Percentiles rank a stretch among this genome's conserved stretches.
Evolutionary conservation across 2,113 vertebrate genomes (phyloP).

Genomic region (Serinus canaria): DNA sequence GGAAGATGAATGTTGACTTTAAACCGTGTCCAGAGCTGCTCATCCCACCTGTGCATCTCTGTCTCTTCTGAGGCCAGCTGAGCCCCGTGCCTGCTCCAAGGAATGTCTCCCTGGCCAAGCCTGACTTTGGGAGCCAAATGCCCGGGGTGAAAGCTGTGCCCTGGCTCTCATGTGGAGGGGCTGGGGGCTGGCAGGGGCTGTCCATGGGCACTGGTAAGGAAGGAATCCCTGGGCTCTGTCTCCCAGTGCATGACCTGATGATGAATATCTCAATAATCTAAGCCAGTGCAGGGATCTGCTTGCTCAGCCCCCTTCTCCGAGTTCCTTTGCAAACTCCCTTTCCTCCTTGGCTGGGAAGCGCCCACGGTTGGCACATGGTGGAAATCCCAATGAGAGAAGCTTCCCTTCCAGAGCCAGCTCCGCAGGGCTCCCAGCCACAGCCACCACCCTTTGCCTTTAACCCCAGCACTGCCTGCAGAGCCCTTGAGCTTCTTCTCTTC

Average conservation of each 20-base stretch:
- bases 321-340: neutral
- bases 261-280: neutral
- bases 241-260: fast-evolving
- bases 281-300: neutral
- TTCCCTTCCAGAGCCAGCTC: neutral
- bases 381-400: conserved; percentile 20
- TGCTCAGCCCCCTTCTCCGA: neutral
- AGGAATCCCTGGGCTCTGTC: neutral
- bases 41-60: neutral
- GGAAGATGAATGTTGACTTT: neutral
- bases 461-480: neutral
- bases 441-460: neutral
- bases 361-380: neutral
- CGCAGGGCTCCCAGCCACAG: neutral
- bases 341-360: neutral
- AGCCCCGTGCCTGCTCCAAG: neutral
- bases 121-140: neutral
- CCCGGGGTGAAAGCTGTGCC: fast-evolving
- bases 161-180: fast-evolving
- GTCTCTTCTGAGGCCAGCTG: neutral
- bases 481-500: neutral
- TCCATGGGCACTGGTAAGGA: fast-evolving
- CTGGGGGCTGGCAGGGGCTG: neutral
- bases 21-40: neutral
- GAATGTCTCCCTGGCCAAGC: neutral